Base-by-base conservation (phyloP, 2,113 vertebrate genomes). In the Syrrhaptes paradoxus region DNA sequence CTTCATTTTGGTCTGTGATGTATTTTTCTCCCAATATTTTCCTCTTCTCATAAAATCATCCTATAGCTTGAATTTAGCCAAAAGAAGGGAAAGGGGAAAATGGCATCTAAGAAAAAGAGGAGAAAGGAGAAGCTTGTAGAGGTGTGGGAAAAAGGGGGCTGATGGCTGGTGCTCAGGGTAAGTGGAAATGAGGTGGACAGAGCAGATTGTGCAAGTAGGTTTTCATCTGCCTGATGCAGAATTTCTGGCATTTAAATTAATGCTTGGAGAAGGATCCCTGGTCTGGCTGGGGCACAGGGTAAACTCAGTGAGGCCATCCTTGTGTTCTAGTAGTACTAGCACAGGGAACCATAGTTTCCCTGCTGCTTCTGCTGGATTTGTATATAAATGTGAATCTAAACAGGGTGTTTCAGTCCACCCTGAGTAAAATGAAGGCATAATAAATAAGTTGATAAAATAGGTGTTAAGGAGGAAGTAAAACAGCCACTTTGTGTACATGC, bases 401-500 rank as follows among this genome's bases (percentile, higher is more conserved):
- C 41, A 65, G 29, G 29, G n/a, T 65, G 59, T 84, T 95, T 66
- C 63, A 81, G 31, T 74, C 57, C 29, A 65, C 75, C 8, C 5
- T 36, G 36, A n/a, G 61, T 68, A 49, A 90, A 91, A 94, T 14
- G 76, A 82, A 89, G 54, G 84, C 49, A 34, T 67, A 81, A 87
- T 93, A 91, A 96, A 76, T 90, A 80, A 85, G 76, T 85, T 77
- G 84, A 71, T 95, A 92, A 95, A 95, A 79, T 61, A 32, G 24
- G 9, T 61, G 79, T 84, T 63, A 41, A 92, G 52, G 41, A 81
- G 90, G 96, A 94, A 94, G 73, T 85, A 58, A 46, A 94, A 25
- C 38, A 88, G 61, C 7, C 62, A 5, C 32, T 94, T 75, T 81
- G 41, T 1, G 41, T 46, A 81, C 7, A 0, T 81, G 82, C 75